Conservation (phyloP, 2,888 invertebrate genomes). For the Melieria omissa region DNA sequence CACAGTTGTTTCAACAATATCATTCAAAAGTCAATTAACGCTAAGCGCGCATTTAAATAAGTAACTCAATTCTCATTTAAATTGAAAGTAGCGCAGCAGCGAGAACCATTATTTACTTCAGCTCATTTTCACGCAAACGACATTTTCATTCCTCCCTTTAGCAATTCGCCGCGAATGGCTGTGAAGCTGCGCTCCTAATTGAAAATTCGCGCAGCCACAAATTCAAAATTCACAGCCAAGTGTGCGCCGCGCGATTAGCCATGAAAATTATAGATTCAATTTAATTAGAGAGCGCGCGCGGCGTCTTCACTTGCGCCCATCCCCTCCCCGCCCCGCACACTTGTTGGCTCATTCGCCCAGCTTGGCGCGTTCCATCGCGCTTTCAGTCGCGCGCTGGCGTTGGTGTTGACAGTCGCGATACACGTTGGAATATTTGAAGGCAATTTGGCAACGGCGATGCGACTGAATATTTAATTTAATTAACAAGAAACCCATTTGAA, state of each 20-base stretch:
- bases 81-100: slow-evolving; percentile 14
- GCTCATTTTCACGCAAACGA: background rate
- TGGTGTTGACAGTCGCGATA: slow-evolving; percentile 42
- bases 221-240: slow-evolving; percentile 49
- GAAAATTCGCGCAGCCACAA: slow-evolving; percentile 47
- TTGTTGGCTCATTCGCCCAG: background rate
- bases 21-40: no score
- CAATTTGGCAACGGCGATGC: slow-evolving; percentile 9
- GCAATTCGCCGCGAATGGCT: slow-evolving; percentile 8
- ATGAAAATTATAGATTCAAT: slow-evolving; percentile 63
- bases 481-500: slow-evolving; percentile 61
- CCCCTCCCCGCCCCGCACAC: slow-evolving; percentile 11
- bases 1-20: no score
- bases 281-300: slow-evolving; percentile 57
- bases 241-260: slow-evolving; percentile 53
- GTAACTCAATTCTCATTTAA: slow-evolving; percentile 12
- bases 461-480: slow-evolving; percentile 65
- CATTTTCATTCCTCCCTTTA: slow-evolving; percentile 20
- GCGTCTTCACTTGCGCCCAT: background rate
- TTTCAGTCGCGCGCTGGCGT: slow-evolving; percentile 1
- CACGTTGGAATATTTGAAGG: slow-evolving; percentile 40
- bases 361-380: background rate
- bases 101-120: slow-evolving; percentile 11
- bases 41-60: slow-evolving; percentile 6
- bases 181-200: slow-evolving; percentile 24